Base-by-base conservation (phyloP, 2,113 vertebrate genomes). In the Narcine bancroftii region DNA sequence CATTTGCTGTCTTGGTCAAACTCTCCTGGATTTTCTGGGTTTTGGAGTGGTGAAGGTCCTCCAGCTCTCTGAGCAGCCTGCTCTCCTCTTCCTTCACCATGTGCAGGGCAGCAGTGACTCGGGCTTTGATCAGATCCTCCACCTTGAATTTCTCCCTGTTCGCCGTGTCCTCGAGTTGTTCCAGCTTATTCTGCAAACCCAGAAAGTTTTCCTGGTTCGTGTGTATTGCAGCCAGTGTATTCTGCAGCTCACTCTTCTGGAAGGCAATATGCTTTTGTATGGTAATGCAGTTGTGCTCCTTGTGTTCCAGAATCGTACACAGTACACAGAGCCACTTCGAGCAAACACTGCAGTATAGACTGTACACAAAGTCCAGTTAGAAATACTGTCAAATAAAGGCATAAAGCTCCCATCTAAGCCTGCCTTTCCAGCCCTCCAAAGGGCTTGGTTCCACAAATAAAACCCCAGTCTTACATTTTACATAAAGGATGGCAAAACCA, bases 281-380 rank as follows among this genome's bases (percentile, higher is more conserved):
- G 33, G 39, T 6, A 15, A 26, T 42, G 65, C 65, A 91, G 42
- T 42, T 17, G 11, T 91, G 89, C n/a, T 69, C 89, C 65, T 69
- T 91, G 11, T 91, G 89, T 69, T 91, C 89, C 65, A 91, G 63
- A 36, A 91, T n/a, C 89, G 71, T 15, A 19, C 89, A 91, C 63
- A 69, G 39, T 7, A 91, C 63, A 47, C 89, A 91, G 39, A 91
- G 60, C 63, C 89, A 91, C 9, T 45, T 36, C 6, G 89, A 91
- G 39, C 89, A 91, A 26, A 65, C 71, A 1, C 7, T 91, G 63
- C 89, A 91, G 42, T 69, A 91, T 1, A 69, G 63, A 71, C 89
- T 91, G 6, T 42, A 91, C 9, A 47, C 9, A 91, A 69, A 91
- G 63, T 6, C 24, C 6, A 69, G 39, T 91, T 29, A 91, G 15